Percentiles rank a stretch among this genome's conserved stretches.
These are phyloP conservation scores for Xiphydria camelus DNA, from an alignment of 2,888 invertebrate genomes.

Conservation along the genomic window DNA sequence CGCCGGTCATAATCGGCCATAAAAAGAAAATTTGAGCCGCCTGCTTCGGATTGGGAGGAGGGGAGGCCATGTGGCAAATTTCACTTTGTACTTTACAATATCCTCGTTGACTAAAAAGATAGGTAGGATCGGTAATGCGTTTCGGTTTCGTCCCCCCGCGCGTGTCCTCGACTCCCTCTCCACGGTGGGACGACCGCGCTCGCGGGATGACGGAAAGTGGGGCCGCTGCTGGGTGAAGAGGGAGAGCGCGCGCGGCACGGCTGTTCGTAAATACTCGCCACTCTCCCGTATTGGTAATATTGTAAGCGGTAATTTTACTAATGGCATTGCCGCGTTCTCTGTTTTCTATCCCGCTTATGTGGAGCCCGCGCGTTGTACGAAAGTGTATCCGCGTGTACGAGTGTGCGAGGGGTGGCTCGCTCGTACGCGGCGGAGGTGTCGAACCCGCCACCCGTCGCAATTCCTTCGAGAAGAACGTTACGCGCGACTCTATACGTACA, in stretches of 20 bases:
- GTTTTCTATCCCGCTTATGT: slow-evolving; percentile 30
- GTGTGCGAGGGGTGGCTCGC: too few relatives aligned
- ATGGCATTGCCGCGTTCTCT: slow-evolving; percentile 46
- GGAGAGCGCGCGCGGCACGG: neutral
- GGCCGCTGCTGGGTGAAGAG: too few relatives aligned
- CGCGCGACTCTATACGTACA: too few relatives aligned
- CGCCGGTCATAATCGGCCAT: neutral
- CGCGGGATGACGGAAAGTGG: neutral
- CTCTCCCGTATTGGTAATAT: slow-evolving; percentile 48
- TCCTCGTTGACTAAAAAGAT: slow-evolving; percentile 15
- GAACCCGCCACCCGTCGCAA: too few relatives aligned
- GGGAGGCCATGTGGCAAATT: slow-evolving; percentile 24
- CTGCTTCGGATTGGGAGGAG: neutral
- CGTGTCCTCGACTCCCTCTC: neutral
- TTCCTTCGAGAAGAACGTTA: too few relatives aligned
- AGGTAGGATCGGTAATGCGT: slow-evolving; percentile 11
- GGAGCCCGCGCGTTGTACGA: too few relatives aligned
- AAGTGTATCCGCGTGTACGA: too few relatives aligned
- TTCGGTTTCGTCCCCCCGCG: slow-evolving; percentile 4
- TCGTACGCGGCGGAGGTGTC: too few relatives aligned
- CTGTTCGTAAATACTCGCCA: slow-evolving; percentile 26
- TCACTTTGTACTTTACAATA: slow-evolving; percentile 19
- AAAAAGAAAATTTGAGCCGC: too few relatives aligned
- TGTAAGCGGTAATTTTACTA: slow-evolving; percentile 52
- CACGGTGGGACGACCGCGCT: neutral